Evolutionary conservation across 2,113 vertebrate genomes (phyloP), one percentile per base, ranked within the genome.

Genomic region (Naja naja): DNA sequence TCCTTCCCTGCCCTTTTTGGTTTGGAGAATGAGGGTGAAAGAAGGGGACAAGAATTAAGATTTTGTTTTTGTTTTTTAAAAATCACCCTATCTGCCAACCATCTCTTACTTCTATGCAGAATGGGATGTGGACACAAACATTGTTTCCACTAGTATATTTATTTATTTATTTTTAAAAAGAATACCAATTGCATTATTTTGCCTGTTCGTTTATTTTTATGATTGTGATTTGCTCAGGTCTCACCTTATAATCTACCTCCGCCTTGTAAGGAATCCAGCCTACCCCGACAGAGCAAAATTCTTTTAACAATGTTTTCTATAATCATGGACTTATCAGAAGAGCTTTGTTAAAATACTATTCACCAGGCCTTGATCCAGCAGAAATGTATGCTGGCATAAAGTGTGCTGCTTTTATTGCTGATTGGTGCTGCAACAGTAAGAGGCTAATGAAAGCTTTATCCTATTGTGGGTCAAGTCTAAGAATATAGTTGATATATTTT

Each of bases 51-150:
- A 89, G 25, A 27, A 1, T 88, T 60, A 53, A 64, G 0, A 27
- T 64, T 94, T 93, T 94, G 94, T 91, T 95, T 69, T 81, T 74
- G 7, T 81, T 34, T 14, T 54, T 49, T 6, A 49, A 6, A 56
- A 34, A 92, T n/a, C 91, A 12, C 39, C 0, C 0, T 89, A 53
- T 53, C 39, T 53, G 86, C 56, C 87, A 45, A 14, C n/a, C 22
- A 45, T 87, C 5, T 89, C 52, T 74, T 30, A n/a, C 56, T 89
- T 30, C 91, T 81, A 39, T 58, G 53, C 43, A 58, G 69, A 18
- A 92, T 20, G 34, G 88, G 54, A 58, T 43, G 64, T 90, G 85
- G 45, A 64, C 27, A 91, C 11, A 89, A 58, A 43, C 45, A 55
- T 81, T 90, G 89, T n/a, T 93, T 93, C 88, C 54, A 93, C 54